A percentile compares a stretch with the other conserved stretches of the same genome.
These are phyloP conservation scores for Axinella damicornis DNA, from an alignment of 37 sponge, comb jelly and placozoan genomes.

Conservation along the genomic window DNA sequence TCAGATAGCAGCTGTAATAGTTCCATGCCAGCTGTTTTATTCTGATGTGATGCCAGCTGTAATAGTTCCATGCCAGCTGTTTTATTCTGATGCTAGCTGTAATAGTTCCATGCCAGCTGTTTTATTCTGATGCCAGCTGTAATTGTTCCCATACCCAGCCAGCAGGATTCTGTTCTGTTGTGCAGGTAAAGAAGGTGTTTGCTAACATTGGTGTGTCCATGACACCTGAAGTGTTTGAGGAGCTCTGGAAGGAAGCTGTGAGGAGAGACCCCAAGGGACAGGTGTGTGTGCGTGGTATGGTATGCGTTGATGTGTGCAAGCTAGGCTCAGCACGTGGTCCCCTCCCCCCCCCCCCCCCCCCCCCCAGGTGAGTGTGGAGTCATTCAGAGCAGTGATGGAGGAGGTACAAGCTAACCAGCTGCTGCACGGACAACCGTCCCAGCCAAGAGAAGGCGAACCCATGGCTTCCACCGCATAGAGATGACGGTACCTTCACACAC, in stretches of 20 bases:
- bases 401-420: conserved; percentile 50
- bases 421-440: background rate
- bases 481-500: too few relatives aligned
- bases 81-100: too few relatives aligned
- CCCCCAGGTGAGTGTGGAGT: conserved; percentile 81
- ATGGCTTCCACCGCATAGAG: too few relatives aligned
- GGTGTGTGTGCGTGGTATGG: conserved; percentile 63
- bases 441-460: too few relatives aligned
- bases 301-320: background rate
- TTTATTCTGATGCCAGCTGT: too few relatives aligned
- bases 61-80: too few relatives aligned
- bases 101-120: too few relatives aligned
- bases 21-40: too few relatives aligned
- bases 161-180: too few relatives aligned
- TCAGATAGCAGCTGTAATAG: too few relatives aligned
- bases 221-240: conserved; percentile 83
- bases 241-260: conserved; percentile 87
- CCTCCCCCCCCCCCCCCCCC: background rate
- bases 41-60: too few relatives aligned
- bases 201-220: conserved; percentile 83
- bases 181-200: conserved; percentile 72
- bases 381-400: conserved; percentile 81
- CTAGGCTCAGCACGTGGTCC: background rate
- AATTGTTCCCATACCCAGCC: too few relatives aligned
- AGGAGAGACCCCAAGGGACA: conserved; percentile 75